Conservation (phyloP, 2,113 vertebrate species). For the Neodon shergylaensis region DNA sequence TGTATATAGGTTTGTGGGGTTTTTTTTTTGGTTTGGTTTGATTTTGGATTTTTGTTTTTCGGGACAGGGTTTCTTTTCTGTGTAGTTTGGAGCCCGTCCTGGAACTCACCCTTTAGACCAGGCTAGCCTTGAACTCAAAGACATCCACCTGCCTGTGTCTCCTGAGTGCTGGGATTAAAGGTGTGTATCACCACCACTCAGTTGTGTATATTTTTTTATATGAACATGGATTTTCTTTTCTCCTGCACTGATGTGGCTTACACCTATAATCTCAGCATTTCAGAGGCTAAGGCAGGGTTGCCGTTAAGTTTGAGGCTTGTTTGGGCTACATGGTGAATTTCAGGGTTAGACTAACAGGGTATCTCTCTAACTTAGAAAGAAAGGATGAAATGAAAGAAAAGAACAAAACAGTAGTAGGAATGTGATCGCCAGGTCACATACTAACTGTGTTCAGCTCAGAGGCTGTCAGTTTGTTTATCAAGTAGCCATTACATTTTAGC, state of each 20-base stretch:
- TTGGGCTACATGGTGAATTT: neutral
- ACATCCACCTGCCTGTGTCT: too few relatives aligned
- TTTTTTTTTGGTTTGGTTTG: too few relatives aligned
- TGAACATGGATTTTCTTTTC: conserved; percentile 2
- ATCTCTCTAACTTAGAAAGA: neutral
- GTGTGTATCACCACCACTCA: too few relatives aligned
- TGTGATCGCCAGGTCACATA: neutral
- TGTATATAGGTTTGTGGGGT: neutral
- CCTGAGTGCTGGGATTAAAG: too few relatives aligned
- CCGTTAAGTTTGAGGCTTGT: neutral
- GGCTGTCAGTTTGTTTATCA: neutral
- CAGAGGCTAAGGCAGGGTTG: too few relatives aligned
- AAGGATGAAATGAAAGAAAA: neutral
- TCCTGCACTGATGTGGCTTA: neutral
- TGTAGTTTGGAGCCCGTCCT: too few relatives aligned
- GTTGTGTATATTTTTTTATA: conserved; percentile 9
- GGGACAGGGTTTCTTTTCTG: too few relatives aligned
- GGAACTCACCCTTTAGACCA: too few relatives aligned
- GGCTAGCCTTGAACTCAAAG: too few relatives aligned
- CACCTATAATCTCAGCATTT: neutral
- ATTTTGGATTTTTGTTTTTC: too few relatives aligned
- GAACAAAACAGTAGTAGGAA: neutral
- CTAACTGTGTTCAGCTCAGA: conserved; percentile 27
- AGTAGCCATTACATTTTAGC: neutral
- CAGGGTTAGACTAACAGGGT: neutral